Base-by-base conservation (phyloP, 2,888 invertebrate species). In the Urechis unicinctus region DNA sequence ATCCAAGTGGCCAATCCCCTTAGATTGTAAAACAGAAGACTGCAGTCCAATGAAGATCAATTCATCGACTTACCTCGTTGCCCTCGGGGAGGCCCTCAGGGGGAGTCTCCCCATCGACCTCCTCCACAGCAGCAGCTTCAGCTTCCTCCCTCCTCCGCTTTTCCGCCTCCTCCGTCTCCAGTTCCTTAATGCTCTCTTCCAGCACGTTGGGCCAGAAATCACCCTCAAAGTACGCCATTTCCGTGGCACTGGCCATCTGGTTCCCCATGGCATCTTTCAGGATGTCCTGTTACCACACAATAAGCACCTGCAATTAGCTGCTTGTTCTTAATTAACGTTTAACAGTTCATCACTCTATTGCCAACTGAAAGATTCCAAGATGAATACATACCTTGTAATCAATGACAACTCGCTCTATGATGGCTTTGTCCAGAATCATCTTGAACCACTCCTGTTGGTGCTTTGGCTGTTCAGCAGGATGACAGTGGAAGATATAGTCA, bases 141-240 rank as follows among this genome's bases (percentile, higher is more conserved):
- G 91, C 93, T 3, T 90, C 91, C 78, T 91, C 59, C 26, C 73
- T 89, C 73, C 92, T 91, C 53, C 92, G 83, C 78, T 95, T 91
- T 77, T 96, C 94, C 74, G 95, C 95, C 73, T 97, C 96, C 77
- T 97, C 96, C 78, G 94, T 94, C 76, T 97, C 96, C 64, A 97
- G 82, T 80, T 98, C 98, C 77, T 96, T 95, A 69, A 99, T 98
- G 73, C 94, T 94, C 78, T 99, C 98, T 80, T 99, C 98, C 29
- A 99, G 83, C 50, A 98, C 96, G 78, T 97, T 97, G 24, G 98
- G 98, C 98, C 98, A 99, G 81, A 98, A 99, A 80, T 99, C 98
- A 41, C 98, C 79, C 63, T 79, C 78, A 63, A 79, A 78, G 66
- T 79, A 79, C 22, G 78, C 77, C 64, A 79, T 66, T 58, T 78